Evolutionary conservation across 2,888 invertebrate species (phyloP).

Genomic region (Macrosoma leucophasiata): DNA sequence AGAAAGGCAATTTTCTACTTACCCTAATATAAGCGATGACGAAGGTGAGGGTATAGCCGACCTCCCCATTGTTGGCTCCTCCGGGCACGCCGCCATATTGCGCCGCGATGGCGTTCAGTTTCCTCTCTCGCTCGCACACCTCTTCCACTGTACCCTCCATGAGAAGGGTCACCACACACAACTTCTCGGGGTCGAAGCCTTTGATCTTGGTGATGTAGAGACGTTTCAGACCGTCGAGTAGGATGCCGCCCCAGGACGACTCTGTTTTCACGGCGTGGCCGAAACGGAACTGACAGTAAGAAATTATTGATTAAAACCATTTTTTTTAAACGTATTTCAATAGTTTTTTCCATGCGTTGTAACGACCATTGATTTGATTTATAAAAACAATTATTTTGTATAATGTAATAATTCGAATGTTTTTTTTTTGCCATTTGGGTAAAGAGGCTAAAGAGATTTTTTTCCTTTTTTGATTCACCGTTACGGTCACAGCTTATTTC

Average conservation of each 20-base stretch:
- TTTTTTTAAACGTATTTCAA: too few species aligned
- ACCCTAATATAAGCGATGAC: conserved; percentile 98
- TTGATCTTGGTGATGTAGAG: conserved; percentile 92
- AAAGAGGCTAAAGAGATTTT: too few species aligned
- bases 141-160: conserved; percentile 89
- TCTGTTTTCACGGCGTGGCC: conserved; percentile 85
- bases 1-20: conserved; percentile 32
- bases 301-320: too few species aligned
- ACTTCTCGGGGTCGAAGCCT: conserved; percentile 85
- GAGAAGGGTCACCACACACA: conserved; percentile 94
- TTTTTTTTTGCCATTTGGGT: too few species aligned
- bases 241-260: conserved; percentile 75
- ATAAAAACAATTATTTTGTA: too few species aligned
- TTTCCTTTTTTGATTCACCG: too few species aligned
- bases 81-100: conserved; percentile 89
- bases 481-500: too few species aligned
- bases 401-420: too few species aligned
- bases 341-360: too few species aligned
- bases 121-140: conserved; percentile 76
- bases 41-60: conserved; percentile 97
- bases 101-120: conserved; percentile 86
- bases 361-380: too few species aligned
- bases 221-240: conserved; percentile 89
- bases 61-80: conserved; percentile 94
- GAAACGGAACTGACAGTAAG: conserved; percentile 88